These are phyloP conservation scores for Saccostrea glomerata DNA, from an alignment of 1,140 invertebrate species.

Conservation along the genomic window DNA sequence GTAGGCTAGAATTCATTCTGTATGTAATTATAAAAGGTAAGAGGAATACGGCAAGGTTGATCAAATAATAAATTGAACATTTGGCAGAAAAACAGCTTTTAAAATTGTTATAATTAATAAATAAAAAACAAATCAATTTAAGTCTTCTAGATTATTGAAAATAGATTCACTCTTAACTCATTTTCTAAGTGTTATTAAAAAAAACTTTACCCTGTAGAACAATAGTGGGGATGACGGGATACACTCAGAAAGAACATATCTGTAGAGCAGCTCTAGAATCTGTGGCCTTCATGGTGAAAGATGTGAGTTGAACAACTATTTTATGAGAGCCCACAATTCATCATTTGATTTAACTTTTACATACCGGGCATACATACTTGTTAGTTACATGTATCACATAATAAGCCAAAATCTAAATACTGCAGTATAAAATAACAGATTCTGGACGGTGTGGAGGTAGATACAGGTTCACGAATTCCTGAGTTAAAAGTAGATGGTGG, in stretches of 20 bases:
- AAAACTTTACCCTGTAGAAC: not conserved
- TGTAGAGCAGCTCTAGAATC: conserved; percentile 51
- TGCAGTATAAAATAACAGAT: not conserved
- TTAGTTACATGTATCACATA: not conserved
- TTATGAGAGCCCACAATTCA: not conserved
- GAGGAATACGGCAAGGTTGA: not conserved
- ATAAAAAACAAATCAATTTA: not conserved
- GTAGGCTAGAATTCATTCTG: too few relatives aligned
- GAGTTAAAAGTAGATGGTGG: conserved; percentile 41
- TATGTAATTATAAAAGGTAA: not conserved
- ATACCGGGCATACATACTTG: not conserved
- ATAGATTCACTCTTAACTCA: too few relatives aligned
- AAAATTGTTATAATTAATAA: not conserved
- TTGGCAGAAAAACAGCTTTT: not conserved
- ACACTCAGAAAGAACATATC: conserved; percentile 47
- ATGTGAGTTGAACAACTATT: conserved; percentile 10
- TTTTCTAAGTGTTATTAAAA: too few relatives aligned
- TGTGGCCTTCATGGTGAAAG: conserved; percentile 28
- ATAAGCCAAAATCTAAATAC: not conserved
- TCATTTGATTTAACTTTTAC: not conserved
- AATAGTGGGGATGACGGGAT: conserved; percentile 39
- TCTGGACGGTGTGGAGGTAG: conserved; percentile 6
- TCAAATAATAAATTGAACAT: not conserved
- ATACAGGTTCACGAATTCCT: conserved; percentile 32
- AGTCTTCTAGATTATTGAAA: not conserved